Conservation (phyloP, 2,888 invertebrate species). For the Eulithis testata region DNA sequence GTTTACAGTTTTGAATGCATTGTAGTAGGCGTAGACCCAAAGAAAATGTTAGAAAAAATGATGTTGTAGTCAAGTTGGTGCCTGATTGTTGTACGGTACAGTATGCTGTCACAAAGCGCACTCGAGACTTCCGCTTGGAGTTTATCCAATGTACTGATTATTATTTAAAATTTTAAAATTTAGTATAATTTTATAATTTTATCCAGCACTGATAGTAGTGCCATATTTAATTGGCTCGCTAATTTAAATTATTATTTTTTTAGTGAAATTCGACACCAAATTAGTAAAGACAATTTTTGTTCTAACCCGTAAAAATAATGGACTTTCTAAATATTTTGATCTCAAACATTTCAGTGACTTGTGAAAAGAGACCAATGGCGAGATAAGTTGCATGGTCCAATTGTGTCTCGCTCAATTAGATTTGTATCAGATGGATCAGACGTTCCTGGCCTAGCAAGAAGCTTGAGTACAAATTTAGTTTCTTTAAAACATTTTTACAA, state of each 20-base stretch:
- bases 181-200: slow-evolving; percentile 78
- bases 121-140: slow-evolving; percentile 68
- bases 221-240: slow-evolving; percentile 82
- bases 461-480: slow-evolving; percentile 70
- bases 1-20: slow-evolving; percentile 41
- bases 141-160: slow-evolving; percentile 82
- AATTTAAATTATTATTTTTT: slow-evolving; percentile 67
- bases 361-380: slow-evolving; percentile 43
- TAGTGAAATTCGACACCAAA: slow-evolving; percentile 83
- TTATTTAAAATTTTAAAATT: slow-evolving; percentile 66
- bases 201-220: slow-evolving; percentile 79
- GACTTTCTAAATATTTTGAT: slow-evolving; percentile 73
- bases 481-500: slow-evolving; percentile 24
- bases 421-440: slow-evolving; percentile 26
- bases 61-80: slow-evolving; percentile 79
- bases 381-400: slow-evolving; percentile 44
- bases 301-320: slow-evolving; percentile 64
- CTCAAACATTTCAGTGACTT: slow-evolving; percentile 72
- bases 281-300: slow-evolving; percentile 72
- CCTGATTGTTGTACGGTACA: slow-evolving; percentile 71
- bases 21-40: slow-evolving; percentile 58
- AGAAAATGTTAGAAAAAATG: slow-evolving; percentile 71
- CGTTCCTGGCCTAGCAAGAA: slow-evolving; percentile 62
- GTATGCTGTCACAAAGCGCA: slow-evolving; percentile 56
- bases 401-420: slow-evolving; percentile 54